Evolutionary conservation across 2,797 vertebrate genomes (phyloP).

Genomic region (Spatula clypeata): DNA sequence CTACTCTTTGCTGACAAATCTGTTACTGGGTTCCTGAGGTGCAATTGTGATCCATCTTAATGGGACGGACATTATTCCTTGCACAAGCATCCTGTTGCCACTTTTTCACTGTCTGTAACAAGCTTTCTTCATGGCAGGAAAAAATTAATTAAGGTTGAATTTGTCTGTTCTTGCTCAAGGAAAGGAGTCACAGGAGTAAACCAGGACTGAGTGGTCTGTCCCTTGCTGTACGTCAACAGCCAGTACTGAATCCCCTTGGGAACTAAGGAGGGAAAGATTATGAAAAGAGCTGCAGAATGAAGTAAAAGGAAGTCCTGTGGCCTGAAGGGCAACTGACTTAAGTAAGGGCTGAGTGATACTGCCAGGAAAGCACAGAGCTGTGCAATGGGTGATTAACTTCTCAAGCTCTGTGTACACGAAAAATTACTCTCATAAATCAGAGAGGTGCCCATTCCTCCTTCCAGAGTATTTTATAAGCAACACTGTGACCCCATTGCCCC

Average conservation of each 20-base stretch:
- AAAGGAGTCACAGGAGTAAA: fast-evolving
- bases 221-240: background rate
- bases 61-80: background rate
- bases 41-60: background rate
- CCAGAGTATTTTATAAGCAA: background rate
- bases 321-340: fast-evolving
- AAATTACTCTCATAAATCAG: background rate
- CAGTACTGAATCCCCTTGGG: background rate
- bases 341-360: background rate
- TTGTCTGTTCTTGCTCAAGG: background rate
- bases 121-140: background rate
- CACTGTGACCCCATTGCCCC: background rate
- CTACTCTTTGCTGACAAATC: background rate
- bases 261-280: fast-evolving
- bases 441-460: background rate
- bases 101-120: background rate
- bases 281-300: background rate
- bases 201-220: background rate
- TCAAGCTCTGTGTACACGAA: background rate
- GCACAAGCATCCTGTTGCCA: background rate
- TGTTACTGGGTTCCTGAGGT: background rate
- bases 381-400: background rate
- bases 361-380: background rate
- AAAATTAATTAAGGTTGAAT: background rate
- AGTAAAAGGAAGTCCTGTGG: background rate